A percentile compares a stretch with the other conserved stretches of the same genome.
Conservation (phyloP, 1,140 invertebrate species). For the Vanessa tameamea region DNA sequence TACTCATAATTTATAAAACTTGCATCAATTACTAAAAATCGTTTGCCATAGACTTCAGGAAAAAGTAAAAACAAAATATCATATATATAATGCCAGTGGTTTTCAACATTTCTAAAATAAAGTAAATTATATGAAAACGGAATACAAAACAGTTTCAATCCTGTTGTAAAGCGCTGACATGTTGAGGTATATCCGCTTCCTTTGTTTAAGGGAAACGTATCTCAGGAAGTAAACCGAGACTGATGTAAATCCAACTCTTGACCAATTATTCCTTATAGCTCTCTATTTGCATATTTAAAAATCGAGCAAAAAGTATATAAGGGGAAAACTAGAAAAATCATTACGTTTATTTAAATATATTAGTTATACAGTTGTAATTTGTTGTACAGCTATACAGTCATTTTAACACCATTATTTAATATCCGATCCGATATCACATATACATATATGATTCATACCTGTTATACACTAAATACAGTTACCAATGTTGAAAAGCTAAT, state of each 20-base stretch:
- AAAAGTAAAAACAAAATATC: not conserved
- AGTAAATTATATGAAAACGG: constrained; percentile 35
- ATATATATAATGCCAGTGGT: not conserved
- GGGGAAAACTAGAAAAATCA: no score
- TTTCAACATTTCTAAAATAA: constrained; percentile 29
- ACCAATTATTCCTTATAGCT: constrained; percentile 11
- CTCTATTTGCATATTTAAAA: not conserved
- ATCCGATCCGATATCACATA: no score
- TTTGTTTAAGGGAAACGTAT: constrained; percentile 38
- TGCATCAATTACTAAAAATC: no score
- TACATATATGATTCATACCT: no score
- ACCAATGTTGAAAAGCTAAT: no score
- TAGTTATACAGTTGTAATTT: no score
- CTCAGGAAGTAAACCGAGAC: constrained; percentile 33
- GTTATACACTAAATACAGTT: no score
- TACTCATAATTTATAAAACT: no score
- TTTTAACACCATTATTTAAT: no score
- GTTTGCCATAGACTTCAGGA: not conserved
- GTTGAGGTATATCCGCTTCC: constrained; percentile 28
- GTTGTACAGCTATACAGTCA: no score
- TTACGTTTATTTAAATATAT: no score
- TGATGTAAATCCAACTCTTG: constrained; percentile 24
- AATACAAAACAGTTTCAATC: constrained; percentile 33
- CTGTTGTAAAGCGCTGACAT: constrained; percentile 29
- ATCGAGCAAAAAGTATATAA: no score